Percentiles rank a stretch among this genome's conserved stretches.
These are phyloP conservation scores for Peromyscus leucopus DNA, from an alignment of 2,113 vertebrate genomes.

Conservation along the genomic window DNA sequence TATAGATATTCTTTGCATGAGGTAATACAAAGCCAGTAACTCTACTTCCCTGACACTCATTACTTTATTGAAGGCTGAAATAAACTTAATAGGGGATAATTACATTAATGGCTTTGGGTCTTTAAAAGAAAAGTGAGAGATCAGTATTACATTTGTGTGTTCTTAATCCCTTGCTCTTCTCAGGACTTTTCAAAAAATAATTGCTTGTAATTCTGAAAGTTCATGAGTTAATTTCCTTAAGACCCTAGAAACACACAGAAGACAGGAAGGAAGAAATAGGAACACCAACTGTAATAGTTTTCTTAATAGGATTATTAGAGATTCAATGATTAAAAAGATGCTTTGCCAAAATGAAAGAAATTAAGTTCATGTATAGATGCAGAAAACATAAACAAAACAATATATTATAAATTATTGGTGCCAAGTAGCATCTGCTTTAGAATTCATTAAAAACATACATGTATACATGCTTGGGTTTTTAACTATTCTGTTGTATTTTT, in stretches of 20 bases:
- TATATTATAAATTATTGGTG: background rate
- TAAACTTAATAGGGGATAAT: slow-evolving; percentile 67
- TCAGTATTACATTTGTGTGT: slow-evolving; percentile 1
- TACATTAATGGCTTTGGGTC: slow-evolving; percentile 65
- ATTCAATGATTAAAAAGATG: slow-evolving; percentile 29
- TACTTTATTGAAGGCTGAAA: slow-evolving; percentile 29
- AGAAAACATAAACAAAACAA: slow-evolving; percentile 32
- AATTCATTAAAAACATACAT: background rate
- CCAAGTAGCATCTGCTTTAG: background rate
- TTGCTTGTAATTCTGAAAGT: slow-evolving; percentile 75
- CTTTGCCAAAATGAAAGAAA: background rate
- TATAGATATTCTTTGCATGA: background rate
- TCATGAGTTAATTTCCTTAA: slow-evolving; percentile 77
- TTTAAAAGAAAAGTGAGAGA: slow-evolving; percentile 35
- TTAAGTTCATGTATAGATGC: background rate
- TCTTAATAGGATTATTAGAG: slow-evolving; percentile 47
- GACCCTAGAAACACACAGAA: slow-evolving; percentile 66
- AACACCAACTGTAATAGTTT: slow-evolving; percentile 3
- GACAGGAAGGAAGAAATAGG: background rate
- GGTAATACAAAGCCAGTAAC: background rate
- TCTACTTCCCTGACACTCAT: background rate
- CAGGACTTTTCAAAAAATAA: slow-evolving; percentile 68
- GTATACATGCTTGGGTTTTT: background rate
- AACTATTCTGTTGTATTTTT: background rate
- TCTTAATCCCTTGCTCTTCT: slow-evolving; percentile 60